A percentile compares a stretch with the other conserved stretches of the same genome.
Conservation (phyloP, 1,140 invertebrate genomes). For the Caenorhabditis latens region DNA sequence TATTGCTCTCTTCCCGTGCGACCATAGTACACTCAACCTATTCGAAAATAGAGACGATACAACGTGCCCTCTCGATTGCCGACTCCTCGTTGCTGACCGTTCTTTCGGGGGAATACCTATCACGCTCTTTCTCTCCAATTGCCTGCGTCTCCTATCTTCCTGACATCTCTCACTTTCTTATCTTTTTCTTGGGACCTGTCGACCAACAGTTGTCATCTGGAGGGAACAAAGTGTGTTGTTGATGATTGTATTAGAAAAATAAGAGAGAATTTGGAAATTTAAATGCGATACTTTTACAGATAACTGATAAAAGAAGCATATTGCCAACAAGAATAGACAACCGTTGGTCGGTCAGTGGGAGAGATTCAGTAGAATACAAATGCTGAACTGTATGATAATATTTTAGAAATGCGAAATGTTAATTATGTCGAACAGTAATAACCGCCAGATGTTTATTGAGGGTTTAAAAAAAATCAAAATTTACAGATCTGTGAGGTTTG, state of each 20-base stretch:
- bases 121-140: conserved; percentile 15
- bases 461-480: too few species aligned
- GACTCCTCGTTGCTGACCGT: conserved; percentile 26
- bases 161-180: conserved; percentile 7
- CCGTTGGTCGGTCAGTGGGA: too few species aligned
- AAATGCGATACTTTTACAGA: background rate
- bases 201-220: conserved; percentile 33
- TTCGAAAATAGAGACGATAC: conserved; percentile 1
- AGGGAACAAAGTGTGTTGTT: conserved; percentile 48
- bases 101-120: conserved; percentile 55
- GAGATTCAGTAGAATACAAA: too few species aligned
- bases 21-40: conserved; percentile 44
- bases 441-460: too few species aligned
- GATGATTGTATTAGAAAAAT: conserved; percentile 19
- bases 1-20: background rate
- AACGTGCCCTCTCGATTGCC: background rate
- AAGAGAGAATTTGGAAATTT: background rate
- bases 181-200: background rate
- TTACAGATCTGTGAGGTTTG: too few species aligned
- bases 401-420: too few species aligned
- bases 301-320: background rate
- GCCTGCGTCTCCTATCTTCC: background rate
- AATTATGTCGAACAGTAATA: too few species aligned
- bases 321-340: too few species aligned
- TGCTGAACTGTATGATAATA: too few species aligned